Base-by-base conservation (phyloP, 2,797 vertebrate genomes). In the Parotocinclus haroldoi region DNA sequence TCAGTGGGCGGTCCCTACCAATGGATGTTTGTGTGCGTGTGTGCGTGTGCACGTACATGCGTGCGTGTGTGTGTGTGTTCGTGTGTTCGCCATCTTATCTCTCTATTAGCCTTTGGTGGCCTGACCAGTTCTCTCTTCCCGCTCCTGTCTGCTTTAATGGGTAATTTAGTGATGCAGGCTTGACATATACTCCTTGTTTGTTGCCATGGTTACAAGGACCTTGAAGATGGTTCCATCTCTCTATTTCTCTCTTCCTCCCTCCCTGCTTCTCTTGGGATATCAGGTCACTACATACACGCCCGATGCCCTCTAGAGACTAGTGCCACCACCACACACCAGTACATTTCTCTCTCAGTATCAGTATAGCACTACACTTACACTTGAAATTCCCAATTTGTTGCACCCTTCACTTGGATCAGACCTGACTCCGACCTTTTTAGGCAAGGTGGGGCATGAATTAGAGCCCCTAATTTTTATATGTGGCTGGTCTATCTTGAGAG, bases 151-250 rank as follows among this genome's bases (percentile, higher is more conserved):
- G 84, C 84, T 88, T 84, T 89, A 91, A 92, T 90, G 87, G 87
- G 86, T 91, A 88, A 89, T 92, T 91, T 91, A 90, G 87, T 86
- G 87, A 89, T 90, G 86, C 89, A 88, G 72, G 83, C 82, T 86
- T 90, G 89, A 91, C 88, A 90, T 88, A 86, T 87, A 87, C 87
- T 91, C 87, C 88, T 87, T 90, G 88, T 91, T 90, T 90, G 90
- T 92, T 92, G 82, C 89, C 86, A 91, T 92, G 89, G 85, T 81
- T 88, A 91, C 89, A 49, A 27, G 77, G 82, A 80, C 83, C 84
- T 87, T 89, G 87, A 87, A 83, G 85, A 89, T 89, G 79, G 85
- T 85, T 88, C 56, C 42, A 65, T 56, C 52, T 57, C 44, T 48
- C 27, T 54, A 10, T 61, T 53, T 64, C 51, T 56, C 59, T 45